Conservation (phyloP, 2,888 invertebrate genomes). For the Panopea generosa region DNA sequence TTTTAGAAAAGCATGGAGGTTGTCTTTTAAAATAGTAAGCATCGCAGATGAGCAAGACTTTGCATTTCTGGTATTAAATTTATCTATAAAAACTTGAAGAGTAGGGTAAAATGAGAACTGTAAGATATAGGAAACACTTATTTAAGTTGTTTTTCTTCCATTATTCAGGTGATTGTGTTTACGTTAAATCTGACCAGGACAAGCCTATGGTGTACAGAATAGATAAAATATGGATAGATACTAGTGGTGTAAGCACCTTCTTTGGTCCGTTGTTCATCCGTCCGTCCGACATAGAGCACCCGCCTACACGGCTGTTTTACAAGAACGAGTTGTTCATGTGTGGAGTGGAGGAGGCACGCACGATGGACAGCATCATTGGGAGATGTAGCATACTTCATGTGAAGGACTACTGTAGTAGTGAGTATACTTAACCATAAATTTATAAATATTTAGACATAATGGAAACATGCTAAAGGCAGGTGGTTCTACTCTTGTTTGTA, state of each 20-base stretch:
- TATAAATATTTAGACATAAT: no score
- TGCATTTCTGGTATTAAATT: no score
- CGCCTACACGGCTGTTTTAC: constrained; percentile 90
- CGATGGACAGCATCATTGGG: constrained; percentile 95
- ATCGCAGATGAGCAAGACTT: no score
- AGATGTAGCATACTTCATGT: constrained; percentile 96
- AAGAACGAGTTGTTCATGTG: constrained; percentile 97
- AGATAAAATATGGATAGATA: constrained; percentile 94
- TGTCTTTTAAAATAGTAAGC: no score
- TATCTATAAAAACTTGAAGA: no score
- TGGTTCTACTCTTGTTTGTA: no score
- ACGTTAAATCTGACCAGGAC: constrained; percentile 94
- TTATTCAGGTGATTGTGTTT: constrained; percentile 93
- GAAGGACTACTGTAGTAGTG: constrained; percentile 94
- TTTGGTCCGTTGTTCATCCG: constrained; percentile 97
- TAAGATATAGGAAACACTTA: no score
- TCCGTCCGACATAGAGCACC: constrained; percentile 94
- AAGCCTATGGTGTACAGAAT: constrained; percentile 96
- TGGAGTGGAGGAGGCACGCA: constrained; percentile 95
- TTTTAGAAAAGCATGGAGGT: no score
- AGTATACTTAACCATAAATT: constrained; percentile 86
- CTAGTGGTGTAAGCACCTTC: constrained; percentile 95
- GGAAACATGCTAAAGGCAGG: no score
- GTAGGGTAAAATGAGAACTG: no score
- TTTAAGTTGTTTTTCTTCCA: no score